Base-by-base conservation (phyloP, 1,140 invertebrate genomes). In the Pseudoatta argentina region DNA sequence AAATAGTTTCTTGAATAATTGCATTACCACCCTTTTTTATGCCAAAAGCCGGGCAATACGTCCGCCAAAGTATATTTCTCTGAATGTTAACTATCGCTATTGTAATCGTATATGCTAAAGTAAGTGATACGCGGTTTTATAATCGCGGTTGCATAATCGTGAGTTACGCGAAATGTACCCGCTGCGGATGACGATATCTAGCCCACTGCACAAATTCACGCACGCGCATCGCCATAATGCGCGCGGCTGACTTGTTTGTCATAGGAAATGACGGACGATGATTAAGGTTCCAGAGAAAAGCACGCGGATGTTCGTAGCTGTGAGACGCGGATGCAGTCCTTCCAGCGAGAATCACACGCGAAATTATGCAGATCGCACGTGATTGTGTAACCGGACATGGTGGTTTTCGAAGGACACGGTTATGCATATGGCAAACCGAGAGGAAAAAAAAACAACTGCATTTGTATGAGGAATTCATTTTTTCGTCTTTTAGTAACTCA, bases 331-430 rank as follows among this genome's bases (percentile, higher is more conserved):
- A 82, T 61, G 55, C 67, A 24, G 55, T 39, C 44, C 77, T 71
- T 39, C n/a, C 77, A 79, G 30, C 48, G 44, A 69, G 63, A 79
- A 30, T 39, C 48, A 51, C 63, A 34, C 34, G 55, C 57, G 69
- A 69, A 89, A 86, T 89, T 89, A 85, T 86, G 78, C 71, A 87
- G 78, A n/a, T 89, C 88, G 86, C 88, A 81, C 67, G 73, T 59
- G 53, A 82, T 85, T 88, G 89, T 79, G 85, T 87, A 90, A 90
- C 86, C 89, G 89, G 89, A 90, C 69, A 86, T 24, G 78, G 86
- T 64, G 79, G 85, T 87, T 89, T 89, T 87, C 12, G 85, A 89
- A 89, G 88, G 87, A 71, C 87, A 72, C 59, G n/a, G 24, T n/a
- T 51, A 55, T n/a, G 34, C 18, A 21, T 16, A 10, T 12, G 14